These are phyloP conservation scores for Campoletis sonorensis DNA, from an alignment of 1,140 invertebrate species.

Conservation along the genomic window DNA sequence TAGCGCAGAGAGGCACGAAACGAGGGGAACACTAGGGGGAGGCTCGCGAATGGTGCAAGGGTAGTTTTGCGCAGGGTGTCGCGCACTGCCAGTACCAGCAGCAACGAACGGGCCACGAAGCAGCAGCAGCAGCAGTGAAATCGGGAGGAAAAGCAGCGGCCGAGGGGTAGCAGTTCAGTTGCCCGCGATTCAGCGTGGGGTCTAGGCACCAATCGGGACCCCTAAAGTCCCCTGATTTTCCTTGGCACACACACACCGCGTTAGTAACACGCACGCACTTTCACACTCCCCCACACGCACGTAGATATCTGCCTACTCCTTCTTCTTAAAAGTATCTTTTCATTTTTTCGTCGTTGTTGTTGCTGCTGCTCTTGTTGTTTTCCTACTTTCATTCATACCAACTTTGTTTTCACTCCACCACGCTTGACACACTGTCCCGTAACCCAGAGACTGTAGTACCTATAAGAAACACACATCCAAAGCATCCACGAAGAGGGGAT, in stretches of 20 bases:
- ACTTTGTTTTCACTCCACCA: neutral
- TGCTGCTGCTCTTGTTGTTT: neutral
- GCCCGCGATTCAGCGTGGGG: slow-evolving; percentile 74
- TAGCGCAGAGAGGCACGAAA: slow-evolving; percentile 11
- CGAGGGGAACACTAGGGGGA: slow-evolving; percentile 8
- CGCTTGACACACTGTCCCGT: slow-evolving; percentile 27
- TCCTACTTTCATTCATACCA: neutral
- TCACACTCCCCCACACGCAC: neutral
- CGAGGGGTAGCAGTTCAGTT: slow-evolving; percentile 71
- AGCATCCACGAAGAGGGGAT: neutral
- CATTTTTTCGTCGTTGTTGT: no score
- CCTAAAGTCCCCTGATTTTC: slow-evolving; percentile 39
- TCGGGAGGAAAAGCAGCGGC: slow-evolving; percentile 24
- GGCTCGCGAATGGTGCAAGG: slow-evolving; percentile 50
- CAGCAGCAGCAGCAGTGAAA: slow-evolving; percentile 10
- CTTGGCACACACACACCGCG: slow-evolving; percentile 21
- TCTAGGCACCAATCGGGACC: slow-evolving; percentile 56
- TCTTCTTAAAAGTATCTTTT: neutral
- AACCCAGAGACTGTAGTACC: slow-evolving; percentile 3
- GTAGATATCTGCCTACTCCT: neutral
- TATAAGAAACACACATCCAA: slow-evolving; percentile 2
- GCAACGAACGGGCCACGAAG: slow-evolving; percentile 45
- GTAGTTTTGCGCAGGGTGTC: slow-evolving; percentile 74
- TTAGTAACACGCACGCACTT: slow-evolving; percentile 24
- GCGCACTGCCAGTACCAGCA: slow-evolving; percentile 66